Evolutionary conservation across 2,888 invertebrate genomes (phyloP), one percentile per base, ranked within the genome.

Genomic region (Serrognathus titanus): DNA sequence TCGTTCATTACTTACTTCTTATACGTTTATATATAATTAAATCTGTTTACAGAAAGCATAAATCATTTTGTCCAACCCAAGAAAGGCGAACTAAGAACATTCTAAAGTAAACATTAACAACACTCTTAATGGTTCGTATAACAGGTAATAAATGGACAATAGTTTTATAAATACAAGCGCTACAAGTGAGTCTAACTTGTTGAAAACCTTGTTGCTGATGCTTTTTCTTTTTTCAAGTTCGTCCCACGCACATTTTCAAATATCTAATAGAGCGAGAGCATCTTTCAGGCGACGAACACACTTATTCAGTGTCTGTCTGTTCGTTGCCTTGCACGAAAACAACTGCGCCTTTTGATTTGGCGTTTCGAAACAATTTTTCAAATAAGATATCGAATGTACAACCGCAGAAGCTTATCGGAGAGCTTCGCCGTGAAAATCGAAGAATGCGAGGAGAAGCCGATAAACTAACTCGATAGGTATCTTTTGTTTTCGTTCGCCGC

Each of bases 121-220:
- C 51, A 41, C 41, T 41, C 48, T 53, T 58, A 58, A 51, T 58
- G 51, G 51, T 50, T 39, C 53, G 53, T 58, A 31, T 31, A 54
- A 53, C 54, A 36, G 10, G 54, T 39, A 58, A 54, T 53, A 54
- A 58, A 54, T 50, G 58, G 54, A 58, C 58, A 58, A 58, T 58
- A 43, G 43, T 43, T 43, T 43, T 43, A 43, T 43, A 43, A 43
- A 43, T 43, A 43, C 43, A 43, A 43, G 43, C 12, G 20, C 43
- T 43, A 43, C 13, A 43, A 16, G 43, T 16, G 43, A 43, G 20
- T n/a, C 10, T 9, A 40, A 40, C 40, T 40, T 40, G 40, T 40
- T 40, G 11, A 40, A 40, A 40, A 43, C n/a, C n/a, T 43, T 43
- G 43, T 43, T 16, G 13, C 8, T 3, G 43, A 16, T 16, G 20